These are phyloP conservation scores for Eurois occulta DNA, from an alignment of 2,888 invertebrate species.

Conservation along the genomic window DNA sequence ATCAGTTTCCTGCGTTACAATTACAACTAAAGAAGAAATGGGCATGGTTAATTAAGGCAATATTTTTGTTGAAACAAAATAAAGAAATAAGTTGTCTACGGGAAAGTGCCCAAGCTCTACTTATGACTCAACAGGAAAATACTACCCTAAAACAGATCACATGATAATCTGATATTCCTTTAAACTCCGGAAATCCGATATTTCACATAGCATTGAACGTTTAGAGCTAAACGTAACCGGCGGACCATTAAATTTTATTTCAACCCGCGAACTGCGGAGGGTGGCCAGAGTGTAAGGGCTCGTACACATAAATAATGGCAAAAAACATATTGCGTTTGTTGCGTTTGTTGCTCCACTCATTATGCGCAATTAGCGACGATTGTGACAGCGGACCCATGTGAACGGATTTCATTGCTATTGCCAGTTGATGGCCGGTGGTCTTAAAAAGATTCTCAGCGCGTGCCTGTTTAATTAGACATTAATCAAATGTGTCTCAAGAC, in stretches of 20 bases:
- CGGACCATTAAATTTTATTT: constrained; percentile 89
- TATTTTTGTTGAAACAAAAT: not conserved
- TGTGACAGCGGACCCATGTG: constrained; percentile 87
- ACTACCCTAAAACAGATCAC: constrained; percentile 30
- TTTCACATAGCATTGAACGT: constrained; percentile 80
- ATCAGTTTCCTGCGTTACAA: not conserved
- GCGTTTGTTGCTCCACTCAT: constrained; percentile 87
- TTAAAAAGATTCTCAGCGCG: constrained; percentile 70
- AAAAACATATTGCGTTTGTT: constrained; percentile 89
- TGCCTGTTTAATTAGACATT: constrained; percentile 67
- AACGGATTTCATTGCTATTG: constrained; percentile 83
- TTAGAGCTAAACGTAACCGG: constrained; percentile 80
- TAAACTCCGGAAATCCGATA: constrained; percentile 87
- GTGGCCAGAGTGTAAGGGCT: constrained; percentile 81
- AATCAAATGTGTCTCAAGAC: constrained; percentile 20
- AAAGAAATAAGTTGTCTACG: not conserved
- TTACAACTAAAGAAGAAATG: not conserved
- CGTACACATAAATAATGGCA: constrained; percentile 87
- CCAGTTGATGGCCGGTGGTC: constrained; percentile 58
- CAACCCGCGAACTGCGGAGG: constrained; percentile 82
- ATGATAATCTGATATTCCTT: constrained; percentile 71
- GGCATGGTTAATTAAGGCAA: not conserved
- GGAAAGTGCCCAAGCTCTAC: not conserved
- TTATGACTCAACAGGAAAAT: not conserved
- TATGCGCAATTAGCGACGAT: constrained; percentile 90